Evolutionary conservation across 2,797 vertebrate genomes (phyloP).

Genomic region (Vultur gryphus): DNA sequence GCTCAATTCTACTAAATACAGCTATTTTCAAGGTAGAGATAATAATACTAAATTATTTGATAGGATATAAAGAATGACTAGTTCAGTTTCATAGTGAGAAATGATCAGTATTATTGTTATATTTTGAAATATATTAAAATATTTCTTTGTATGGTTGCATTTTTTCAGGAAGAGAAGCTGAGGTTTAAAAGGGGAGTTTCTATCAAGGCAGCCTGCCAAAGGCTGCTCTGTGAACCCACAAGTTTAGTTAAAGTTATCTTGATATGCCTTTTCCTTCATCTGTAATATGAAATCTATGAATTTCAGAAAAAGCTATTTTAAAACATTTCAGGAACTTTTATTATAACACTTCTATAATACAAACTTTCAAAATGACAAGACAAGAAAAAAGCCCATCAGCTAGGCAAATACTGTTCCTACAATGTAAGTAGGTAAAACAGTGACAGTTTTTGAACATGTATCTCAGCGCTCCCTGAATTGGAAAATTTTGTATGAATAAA

Average conservation of each 20-base stretch:
- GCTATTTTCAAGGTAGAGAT: neutral
- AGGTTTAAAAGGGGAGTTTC: neutral
- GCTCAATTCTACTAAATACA: neutral
- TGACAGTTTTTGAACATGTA: neutral
- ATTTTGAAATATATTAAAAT: neutral
- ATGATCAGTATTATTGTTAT: neutral
- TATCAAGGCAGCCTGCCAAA: neutral
- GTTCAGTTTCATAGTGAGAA: neutral
- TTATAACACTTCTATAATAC: neutral
- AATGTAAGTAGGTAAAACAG: neutral
- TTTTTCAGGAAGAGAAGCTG: neutral
- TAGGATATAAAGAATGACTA: neutral
- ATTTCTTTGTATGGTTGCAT: neutral
- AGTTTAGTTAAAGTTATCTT: neutral
- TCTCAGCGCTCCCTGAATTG: neutral
- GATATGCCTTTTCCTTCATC: neutral
- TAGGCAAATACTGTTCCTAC: neutral
- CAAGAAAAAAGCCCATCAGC: neutral
- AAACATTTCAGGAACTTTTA: neutral
- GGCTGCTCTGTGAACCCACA: neutral
- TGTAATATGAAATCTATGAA: neutral
- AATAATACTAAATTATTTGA: neutral
- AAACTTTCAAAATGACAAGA: neutral
- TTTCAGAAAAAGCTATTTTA: neutral
- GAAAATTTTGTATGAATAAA: neutral